Percentiles rank a stretch among this genome's conserved stretches.
phyloP scores from a whole-genome alignment of 2,888 invertebrate genomes.

The Gandaritis pyraliata region DNA sequence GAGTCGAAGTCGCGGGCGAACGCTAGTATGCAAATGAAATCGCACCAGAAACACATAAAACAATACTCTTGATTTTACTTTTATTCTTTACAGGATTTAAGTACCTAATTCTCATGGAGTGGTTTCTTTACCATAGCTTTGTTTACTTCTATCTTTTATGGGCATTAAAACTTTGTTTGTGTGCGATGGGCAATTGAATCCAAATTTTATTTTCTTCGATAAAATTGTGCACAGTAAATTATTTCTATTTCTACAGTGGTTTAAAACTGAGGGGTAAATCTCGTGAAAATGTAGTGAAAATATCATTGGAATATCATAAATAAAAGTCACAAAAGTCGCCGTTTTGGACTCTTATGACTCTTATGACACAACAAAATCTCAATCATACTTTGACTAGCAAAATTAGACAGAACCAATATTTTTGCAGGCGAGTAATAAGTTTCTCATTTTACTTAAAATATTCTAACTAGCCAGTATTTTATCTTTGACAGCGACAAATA shows the following conservation, averaged over 20 bases:
- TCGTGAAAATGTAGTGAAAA: too few relatives aligned
- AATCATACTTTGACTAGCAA: too few relatives aligned
- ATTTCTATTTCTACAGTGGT: background rate
- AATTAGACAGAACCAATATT: too few relatives aligned
- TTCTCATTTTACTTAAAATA: too few relatives aligned
- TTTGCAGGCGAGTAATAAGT: too few relatives aligned
- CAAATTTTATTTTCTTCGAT: constrained; percentile 23
- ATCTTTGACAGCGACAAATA: too few relatives aligned
- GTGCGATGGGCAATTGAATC: constrained; percentile 26
- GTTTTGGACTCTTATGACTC: too few relatives aligned
- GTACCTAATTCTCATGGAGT: constrained; percentile 6
- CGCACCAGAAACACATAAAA: constrained; percentile 1
- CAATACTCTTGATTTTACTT: background rate
- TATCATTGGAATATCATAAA: too few relatives aligned
- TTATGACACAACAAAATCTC: too few relatives aligned
- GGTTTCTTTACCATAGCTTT: constrained; percentile 12
- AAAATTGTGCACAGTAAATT: constrained; percentile 12
- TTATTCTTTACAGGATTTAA: constrained; percentile 15
- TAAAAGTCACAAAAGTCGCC: too few relatives aligned
- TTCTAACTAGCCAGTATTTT: too few relatives aligned
- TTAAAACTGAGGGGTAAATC: background rate
- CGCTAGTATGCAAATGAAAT: background rate
- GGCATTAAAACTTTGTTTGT: constrained; percentile 34
- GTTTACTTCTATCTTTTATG: constrained; percentile 29
- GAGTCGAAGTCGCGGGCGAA: too few relatives aligned